Evolutionary conservation across 2,113 vertebrate species (phyloP).

Genomic region (Deroptyus accipitrinus): DNA sequence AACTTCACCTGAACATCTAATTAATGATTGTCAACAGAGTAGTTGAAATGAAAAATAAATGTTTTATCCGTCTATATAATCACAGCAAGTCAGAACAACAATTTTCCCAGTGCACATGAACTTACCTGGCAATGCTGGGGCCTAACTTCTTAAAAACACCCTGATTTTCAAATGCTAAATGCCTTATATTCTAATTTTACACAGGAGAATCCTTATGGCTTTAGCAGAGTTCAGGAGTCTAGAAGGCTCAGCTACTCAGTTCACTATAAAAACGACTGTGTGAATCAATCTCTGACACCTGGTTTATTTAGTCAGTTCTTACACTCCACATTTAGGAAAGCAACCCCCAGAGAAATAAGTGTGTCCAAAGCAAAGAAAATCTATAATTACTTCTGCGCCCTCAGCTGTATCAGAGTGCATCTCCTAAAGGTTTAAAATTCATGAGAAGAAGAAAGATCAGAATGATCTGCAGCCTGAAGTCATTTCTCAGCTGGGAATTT

Average conservation of each 20-base stretch:
- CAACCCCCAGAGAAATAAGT: conserved; percentile 21
- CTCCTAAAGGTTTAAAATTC: conserved; percentile 53
- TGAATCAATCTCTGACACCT: background rate
- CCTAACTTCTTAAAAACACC: background rate
- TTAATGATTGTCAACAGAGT: background rate
- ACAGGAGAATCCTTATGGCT: conserved; percentile 24
- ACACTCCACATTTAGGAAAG: background rate
- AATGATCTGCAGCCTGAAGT: conserved; percentile 25
- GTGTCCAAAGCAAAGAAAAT: conserved; percentile 46
- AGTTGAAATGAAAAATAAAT: background rate
- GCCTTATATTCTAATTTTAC: conserved; percentile 15
- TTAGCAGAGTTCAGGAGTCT: conserved; percentile 37
- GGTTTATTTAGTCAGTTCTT: background rate
- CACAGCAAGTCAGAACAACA: background rate
- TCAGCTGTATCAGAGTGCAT: conserved; percentile 30
- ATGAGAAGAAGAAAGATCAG: conserved; percentile 41
- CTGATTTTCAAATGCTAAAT: background rate
- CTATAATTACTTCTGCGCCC: conserved; percentile 39
- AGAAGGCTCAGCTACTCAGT: background rate
- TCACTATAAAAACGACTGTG: background rate
- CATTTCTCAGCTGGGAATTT: conserved; percentile 32
- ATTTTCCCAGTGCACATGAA: background rate
- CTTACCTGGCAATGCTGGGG: background rate
- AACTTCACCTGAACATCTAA: conserved; percentile 5
- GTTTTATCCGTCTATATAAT: background rate